Evolutionary conservation across 2,888 invertebrate genomes (phyloP).

Genomic region (Parapristionchus giblindavisi): DNA sequence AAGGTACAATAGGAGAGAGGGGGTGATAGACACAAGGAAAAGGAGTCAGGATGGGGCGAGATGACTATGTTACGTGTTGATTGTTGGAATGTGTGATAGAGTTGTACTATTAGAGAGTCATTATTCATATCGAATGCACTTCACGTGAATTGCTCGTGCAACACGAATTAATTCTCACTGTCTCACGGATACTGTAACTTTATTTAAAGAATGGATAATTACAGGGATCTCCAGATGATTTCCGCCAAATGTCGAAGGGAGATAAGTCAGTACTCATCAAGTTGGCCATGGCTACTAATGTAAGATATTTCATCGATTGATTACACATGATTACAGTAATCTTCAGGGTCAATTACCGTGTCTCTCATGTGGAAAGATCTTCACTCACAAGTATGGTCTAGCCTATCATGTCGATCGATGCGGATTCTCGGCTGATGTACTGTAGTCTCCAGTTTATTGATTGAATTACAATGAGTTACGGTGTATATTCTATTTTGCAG

Average conservation of each 20-base stretch:
- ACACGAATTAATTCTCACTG: too few species aligned
- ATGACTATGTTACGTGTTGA: too few species aligned
- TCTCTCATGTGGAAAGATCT: constrained; percentile 26
- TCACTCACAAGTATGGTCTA: constrained; percentile 11
- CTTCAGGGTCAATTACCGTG: constrained; percentile 28
- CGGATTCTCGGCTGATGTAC: constrained; percentile 26
- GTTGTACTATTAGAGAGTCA: too few species aligned
- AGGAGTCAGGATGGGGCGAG: too few species aligned
- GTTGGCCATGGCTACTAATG: constrained; percentile 25
- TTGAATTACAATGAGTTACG: not conserved
- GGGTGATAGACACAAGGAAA: too few species aligned
- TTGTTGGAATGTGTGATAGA: too few species aligned
- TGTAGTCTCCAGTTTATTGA: not conserved
- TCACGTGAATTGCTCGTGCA: too few species aligned
- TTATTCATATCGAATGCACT: too few species aligned
- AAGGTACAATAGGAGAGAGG: too few species aligned
- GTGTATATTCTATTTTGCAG: not conserved
- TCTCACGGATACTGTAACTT: too few species aligned
- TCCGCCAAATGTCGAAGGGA: constrained; percentile 17
- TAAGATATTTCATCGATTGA: not conserved
- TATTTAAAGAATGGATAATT: not conserved
- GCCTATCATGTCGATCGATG: constrained; percentile 25
- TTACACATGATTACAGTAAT: not conserved
- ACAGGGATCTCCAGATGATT: constrained; percentile 7
- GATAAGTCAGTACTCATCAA: constrained; percentile 1